A percentile compares a stretch with the other conserved stretches of the same genome.
Conservation (phyloP, 2,888 invertebrate species). For the Rhingia campestris region DNA sequence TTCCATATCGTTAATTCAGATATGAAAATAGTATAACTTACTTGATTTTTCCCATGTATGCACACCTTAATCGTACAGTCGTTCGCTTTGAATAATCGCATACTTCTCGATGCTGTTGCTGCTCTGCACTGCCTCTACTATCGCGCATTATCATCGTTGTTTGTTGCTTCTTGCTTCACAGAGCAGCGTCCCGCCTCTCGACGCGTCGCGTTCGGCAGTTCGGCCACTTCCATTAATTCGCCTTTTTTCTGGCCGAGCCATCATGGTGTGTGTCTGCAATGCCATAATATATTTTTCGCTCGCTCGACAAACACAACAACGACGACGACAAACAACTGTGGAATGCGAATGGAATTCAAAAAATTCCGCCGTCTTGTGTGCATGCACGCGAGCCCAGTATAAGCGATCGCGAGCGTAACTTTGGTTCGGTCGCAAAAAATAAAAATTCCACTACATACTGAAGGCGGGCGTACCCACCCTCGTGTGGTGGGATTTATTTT, state of each 20-base stretch:
- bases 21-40: slow-evolving; percentile 66
- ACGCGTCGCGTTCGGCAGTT: background rate
- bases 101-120: slow-evolving; percentile 47
- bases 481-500: slow-evolving; percentile 15
- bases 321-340: slow-evolving; percentile 53
- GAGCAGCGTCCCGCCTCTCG: slow-evolving; percentile 4
- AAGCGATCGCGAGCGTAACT: slow-evolving; percentile 21
- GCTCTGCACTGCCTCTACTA: slow-evolving; percentile 17
- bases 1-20: slow-evolving; percentile 64
- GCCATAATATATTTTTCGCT: slow-evolving; percentile 18
- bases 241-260: background rate
- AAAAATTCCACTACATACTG: background rate
- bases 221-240: slow-evolving; percentile 1
- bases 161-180: slow-evolving; percentile 17
- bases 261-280: slow-evolving; percentile 13
- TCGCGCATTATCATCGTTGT: slow-evolving; percentile 36
- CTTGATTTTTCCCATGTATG: slow-evolving; percentile 66
- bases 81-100: slow-evolving; percentile 61
- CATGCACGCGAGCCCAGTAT: slow-evolving; percentile 46
- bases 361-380: slow-evolving; percentile 57
- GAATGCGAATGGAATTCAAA: slow-evolving; percentile 69
- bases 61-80: slow-evolving; percentile 47
- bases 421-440: slow-evolving; percentile 19
- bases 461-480: background rate
- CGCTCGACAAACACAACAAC: slow-evolving; percentile 21